Evolutionary conservation across 1,140 invertebrate genomes (phyloP), one percentile per base, ranked within the genome.

Genomic region (Colletes gigas): DNA sequence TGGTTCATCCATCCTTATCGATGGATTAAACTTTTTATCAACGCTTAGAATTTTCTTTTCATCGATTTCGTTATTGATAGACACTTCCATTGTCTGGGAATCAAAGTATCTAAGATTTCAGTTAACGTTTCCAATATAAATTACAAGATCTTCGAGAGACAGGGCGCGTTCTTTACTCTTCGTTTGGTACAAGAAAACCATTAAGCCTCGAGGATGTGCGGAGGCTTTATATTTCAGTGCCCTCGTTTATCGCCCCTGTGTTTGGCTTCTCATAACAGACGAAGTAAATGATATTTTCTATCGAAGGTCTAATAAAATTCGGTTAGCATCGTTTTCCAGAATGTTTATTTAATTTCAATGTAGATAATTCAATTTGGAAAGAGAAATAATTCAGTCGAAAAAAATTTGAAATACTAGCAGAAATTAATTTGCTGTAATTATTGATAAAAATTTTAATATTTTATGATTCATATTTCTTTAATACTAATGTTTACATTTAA

Each of bases 71-170:
- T 73, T 66, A 73, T 70, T 68, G 52, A 47, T 65, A 68, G 68
- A 57, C 73, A 66, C 65, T 50, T 50, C 69, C 60, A 65, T 62
- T 52, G 76, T 71, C 44, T 83, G 67, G 66, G 67, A 57, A 55
- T n/a, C 19, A 39, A 83, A 81, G 71, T 81, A 83, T 75, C 74
- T 81, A 85, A 83, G 76, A 85, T 81, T 87, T 83, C 83, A 78
- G 78, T 79, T 84, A 74, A 68, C 70, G 67, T 52, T 84, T 75
- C 75, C 74, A 86, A 81, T 86, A 87, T 77, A 83, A 78, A 86
- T 86, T 78, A 47, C 55, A 69, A 57, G 55, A 71, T 73, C 73
- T 50, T 76, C 47, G 57, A 60, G 19, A 41, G 73, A 41, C 17
- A 55, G 68, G 44, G 54, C 66, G 66, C 62, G 47, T 85, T 78